Conservation (phyloP, 1,140 invertebrate genomes). For the Parasteatoda tepidariorum region DNA sequence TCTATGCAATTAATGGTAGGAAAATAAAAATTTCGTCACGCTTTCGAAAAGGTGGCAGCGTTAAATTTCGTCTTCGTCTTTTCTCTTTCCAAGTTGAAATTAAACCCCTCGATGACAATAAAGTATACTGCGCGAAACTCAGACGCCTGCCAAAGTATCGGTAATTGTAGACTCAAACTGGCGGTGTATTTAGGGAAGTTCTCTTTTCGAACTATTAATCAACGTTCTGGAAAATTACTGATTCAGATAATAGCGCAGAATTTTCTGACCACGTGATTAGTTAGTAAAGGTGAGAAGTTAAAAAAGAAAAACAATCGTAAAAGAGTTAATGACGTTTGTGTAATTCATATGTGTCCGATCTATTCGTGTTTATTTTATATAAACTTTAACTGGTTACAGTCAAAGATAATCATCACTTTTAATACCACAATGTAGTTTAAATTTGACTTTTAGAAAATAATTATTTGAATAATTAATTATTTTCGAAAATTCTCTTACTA, state of each 20-base stretch:
- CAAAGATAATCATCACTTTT: too few species aligned
- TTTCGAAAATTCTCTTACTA: too few species aligned
- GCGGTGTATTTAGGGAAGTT: neutral
- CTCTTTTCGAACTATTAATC: neutral
- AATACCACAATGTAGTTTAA: too few species aligned
- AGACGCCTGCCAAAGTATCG: neutral
- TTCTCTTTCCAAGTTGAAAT: neutral
- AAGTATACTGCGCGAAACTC: neutral
- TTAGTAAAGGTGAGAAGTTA: neutral
- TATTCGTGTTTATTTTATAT: too few species aligned
- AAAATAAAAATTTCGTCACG: constrained; percentile 24
- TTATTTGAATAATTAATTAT: too few species aligned
- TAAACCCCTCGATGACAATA: neutral
- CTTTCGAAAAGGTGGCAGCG: constrained; percentile 9
- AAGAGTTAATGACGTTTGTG: neutral
- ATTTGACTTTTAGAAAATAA: too few species aligned
- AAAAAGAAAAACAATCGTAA: neutral
- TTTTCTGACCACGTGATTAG: neutral
- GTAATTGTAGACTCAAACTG: neutral
- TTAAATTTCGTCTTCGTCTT: neutral
- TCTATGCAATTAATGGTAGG: constrained; percentile 22
- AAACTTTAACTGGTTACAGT: too few species aligned
- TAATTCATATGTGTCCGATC: too few species aligned
- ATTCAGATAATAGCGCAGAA: neutral
- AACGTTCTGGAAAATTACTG: neutral